phyloP scores from a whole-genome alignment of 2,797 vertebrate species.

The Poecile montanus region DNA sequence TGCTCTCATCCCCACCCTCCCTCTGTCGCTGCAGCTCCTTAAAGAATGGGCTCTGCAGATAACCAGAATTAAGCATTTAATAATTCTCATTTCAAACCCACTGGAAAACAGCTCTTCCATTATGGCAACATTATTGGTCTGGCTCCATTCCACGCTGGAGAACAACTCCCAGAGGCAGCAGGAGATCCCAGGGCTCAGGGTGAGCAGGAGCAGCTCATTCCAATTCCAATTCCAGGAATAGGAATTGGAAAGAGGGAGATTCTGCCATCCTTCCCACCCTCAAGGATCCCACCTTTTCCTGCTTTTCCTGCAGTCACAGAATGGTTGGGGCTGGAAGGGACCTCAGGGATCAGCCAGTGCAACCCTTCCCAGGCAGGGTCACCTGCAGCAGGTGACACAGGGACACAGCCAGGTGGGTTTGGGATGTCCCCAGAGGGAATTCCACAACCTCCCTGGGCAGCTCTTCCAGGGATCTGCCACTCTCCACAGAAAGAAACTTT shows the following conservation, averaged over 20 bases:
- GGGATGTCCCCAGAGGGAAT: background rate
- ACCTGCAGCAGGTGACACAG: background rate
- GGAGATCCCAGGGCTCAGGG: background rate
- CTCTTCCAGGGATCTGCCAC: background rate
- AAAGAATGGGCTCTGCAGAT: background rate
- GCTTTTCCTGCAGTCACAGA: background rate
- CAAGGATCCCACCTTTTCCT: background rate
- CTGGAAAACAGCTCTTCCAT: conserved; percentile 16
- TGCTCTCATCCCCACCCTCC: background rate
- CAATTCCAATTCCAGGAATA: background rate
- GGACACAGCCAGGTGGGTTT: background rate
- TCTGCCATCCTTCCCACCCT: background rate
- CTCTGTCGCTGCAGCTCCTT: background rate
- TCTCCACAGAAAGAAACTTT: background rate
- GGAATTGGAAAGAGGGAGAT: background rate
- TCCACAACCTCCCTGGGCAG: background rate
- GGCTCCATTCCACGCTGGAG: background rate
- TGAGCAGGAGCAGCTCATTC: background rate
- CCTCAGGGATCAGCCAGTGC: background rate
- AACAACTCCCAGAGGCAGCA: background rate
- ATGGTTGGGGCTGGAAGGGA: background rate
- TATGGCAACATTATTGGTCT: background rate
- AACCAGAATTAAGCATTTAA: background rate
- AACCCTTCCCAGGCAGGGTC: background rate
- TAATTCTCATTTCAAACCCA: background rate